Percentiles rank a stretch among this genome's conserved stretches.
Evolutionary conservation across 2,797 vertebrate species (phyloP).

Genomic region (Yasuhikotakia modesta): DNA sequence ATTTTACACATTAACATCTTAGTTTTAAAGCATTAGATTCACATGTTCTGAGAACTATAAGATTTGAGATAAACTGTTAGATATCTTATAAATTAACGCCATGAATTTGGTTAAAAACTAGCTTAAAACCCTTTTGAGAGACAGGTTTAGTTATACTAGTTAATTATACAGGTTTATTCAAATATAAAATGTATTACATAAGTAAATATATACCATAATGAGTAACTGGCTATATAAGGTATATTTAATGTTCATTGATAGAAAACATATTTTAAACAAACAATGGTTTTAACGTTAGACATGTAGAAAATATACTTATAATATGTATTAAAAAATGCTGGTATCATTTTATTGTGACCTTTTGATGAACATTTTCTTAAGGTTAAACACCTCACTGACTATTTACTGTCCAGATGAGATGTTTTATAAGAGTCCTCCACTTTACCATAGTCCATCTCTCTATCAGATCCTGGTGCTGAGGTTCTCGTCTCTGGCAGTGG

Average conservation of each 20-base stretch:
- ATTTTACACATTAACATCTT: no score
- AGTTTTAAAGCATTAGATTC: no score
- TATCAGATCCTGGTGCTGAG: slow-evolving; percentile 1
- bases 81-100: neutral
- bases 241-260: no score
- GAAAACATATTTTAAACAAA: no score
- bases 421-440: slow-evolving; percentile 58
- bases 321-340: neutral
- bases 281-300: no score
- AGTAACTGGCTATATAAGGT: no score
- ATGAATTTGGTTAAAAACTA: neutral
- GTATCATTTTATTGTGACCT: neutral
- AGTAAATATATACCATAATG: no score
- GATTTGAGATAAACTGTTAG: neutral
- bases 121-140: no score
- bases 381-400: neutral
- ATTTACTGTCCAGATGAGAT: slow-evolving; percentile 55
- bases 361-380: neutral
- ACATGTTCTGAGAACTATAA: no score
- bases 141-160: no score
- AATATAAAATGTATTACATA: no score
- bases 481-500: slow-evolving; percentile 9
- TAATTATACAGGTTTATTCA: no score
- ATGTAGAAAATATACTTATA: neutral
- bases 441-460: slow-evolving; percentile 57